phyloP scores from a whole-genome alignment of 2,113 vertebrate species.

The Falco punctatus region DNA sequence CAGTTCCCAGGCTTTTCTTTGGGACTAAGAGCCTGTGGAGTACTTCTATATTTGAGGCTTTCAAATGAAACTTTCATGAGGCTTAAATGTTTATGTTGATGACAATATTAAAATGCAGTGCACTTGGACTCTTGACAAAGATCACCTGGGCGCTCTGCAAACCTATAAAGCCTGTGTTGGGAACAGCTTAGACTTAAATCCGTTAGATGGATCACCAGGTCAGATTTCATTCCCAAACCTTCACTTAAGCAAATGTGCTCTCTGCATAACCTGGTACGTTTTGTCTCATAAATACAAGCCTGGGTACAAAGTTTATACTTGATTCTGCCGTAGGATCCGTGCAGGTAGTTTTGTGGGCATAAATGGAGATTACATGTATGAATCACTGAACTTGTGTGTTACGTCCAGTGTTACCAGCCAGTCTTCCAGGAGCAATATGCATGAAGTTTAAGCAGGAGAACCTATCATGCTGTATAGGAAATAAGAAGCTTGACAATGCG shows the following conservation, averaged over 20 bases:
- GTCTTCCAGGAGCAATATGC: neutral
- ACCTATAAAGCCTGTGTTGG: neutral
- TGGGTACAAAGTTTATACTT: neutral
- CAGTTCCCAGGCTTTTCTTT: neutral
- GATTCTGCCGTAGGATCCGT: neutral
- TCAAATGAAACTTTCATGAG: neutral
- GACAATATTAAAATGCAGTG: neutral
- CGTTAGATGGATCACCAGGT: neutral
- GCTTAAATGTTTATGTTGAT: neutral
- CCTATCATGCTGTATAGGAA: neutral
- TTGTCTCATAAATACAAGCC: neutral
- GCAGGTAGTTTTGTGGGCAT: neutral
- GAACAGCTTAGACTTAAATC: slow-evolving; percentile 2
- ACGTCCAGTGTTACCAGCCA: neutral
- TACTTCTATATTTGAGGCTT: neutral
- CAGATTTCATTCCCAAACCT: neutral
- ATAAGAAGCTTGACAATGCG: neutral
- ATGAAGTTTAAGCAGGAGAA: neutral
- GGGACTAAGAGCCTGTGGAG: neutral
- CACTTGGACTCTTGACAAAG: neutral
- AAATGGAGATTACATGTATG: neutral
- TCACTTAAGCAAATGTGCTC: neutral
- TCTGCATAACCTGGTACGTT: neutral
- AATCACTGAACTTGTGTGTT: neutral
- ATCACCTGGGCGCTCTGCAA: neutral